These are phyloP conservation scores for Microcebus tavaratra DNA, from an alignment of 2,113 vertebrate species.

Conservation along the genomic window DNA sequence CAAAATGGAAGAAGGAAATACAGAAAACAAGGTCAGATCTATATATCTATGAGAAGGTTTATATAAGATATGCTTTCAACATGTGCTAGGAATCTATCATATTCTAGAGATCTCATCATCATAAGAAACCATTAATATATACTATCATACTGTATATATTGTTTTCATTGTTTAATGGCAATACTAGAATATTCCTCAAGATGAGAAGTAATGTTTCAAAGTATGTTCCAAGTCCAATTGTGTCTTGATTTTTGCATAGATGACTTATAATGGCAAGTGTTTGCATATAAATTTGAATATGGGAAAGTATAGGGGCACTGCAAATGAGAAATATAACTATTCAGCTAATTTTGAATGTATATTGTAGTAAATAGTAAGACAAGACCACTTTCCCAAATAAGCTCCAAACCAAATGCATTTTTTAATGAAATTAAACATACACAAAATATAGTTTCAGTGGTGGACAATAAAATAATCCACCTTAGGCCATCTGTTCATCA, in stretches of 20 bases:
- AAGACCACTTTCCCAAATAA: conserved; percentile 42
- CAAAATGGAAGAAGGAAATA: background rate
- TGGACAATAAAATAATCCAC: background rate
- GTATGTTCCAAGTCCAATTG: background rate
- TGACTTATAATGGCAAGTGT: background rate
- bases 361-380: background rate
- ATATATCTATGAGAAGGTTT: background rate
- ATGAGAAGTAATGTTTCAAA: background rate
- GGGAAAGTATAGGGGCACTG: background rate
- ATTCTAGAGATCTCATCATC: background rate
- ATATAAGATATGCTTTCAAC: background rate
- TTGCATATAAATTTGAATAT: conserved; percentile 60
- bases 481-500: background rate
- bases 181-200: background rate
- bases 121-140: background rate
- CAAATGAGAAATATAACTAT: background rate
- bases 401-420: background rate
- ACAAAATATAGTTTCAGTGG: background rate
- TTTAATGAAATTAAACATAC: conserved; percentile 1
- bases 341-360: background rate
- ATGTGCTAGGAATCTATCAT: background rate
- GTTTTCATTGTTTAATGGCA: background rate
- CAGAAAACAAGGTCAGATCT: background rate
- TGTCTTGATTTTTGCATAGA: conserved; percentile 51
- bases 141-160: background rate